These are phyloP conservation scores for Paramormyrops hopkinsi DNA, from an alignment of 2,797 vertebrate species.

Conservation along the genomic window DNA sequence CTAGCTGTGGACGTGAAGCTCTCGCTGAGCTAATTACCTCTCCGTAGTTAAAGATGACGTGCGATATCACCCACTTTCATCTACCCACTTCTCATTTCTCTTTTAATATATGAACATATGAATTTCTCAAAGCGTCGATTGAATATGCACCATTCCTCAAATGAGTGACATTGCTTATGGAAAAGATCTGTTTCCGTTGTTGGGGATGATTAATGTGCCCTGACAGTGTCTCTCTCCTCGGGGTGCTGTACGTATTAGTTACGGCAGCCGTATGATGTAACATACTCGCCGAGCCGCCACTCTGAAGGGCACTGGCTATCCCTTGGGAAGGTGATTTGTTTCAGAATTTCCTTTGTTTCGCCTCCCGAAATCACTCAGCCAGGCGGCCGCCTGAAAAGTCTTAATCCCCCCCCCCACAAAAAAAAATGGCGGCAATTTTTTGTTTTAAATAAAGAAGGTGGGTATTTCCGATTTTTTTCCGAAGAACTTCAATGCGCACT, in stretches of 20 bases:
- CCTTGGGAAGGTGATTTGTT: slow-evolving; percentile 15
- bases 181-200: slow-evolving; percentile 15
- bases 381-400: background rate
- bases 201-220: slow-evolving; percentile 15
- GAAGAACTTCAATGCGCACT: background rate
- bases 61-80: slow-evolving; percentile 2
- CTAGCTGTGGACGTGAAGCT: background rate
- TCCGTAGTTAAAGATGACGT: slow-evolving; percentile 8
- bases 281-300: background rate
- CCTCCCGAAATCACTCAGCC: background rate
- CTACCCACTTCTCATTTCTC: slow-evolving; percentile 3
- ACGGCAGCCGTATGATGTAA: slow-evolving; percentile 16
- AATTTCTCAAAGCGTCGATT: slow-evolving; percentile 12
- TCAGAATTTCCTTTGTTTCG: slow-evolving; percentile 19
- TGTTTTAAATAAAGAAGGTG: background rate
- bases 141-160: slow-evolving; percentile 19
- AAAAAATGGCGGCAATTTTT: background rate
- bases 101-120: slow-evolving; percentile 12
- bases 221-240: slow-evolving; percentile 18
- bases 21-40: slow-evolving; percentile 11
- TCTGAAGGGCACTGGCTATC: slow-evolving; percentile 11
- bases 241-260: slow-evolving; percentile 21
- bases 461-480: background rate
- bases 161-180: slow-evolving; percentile 23
- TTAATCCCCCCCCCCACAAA: background rate